Conservation (phyloP, 2,113 vertebrate genomes). For the Falcunculus frontatus region DNA sequence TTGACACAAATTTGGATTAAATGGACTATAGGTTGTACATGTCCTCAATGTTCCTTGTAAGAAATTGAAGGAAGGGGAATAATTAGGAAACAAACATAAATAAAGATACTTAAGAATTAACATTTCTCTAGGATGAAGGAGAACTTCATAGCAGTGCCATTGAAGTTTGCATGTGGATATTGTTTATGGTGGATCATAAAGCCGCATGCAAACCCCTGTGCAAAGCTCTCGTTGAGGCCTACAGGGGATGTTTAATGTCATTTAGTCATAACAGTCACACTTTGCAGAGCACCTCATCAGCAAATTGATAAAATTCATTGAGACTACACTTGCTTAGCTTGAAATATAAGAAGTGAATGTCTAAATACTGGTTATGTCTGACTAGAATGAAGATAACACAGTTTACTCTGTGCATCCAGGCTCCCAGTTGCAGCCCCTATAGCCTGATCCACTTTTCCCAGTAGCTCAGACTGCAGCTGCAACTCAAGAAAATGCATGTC, state of each 20-base stretch:
- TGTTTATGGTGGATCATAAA: not conserved
- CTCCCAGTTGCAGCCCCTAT: not conserved
- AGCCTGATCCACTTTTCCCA: not conserved
- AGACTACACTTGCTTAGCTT: not conserved
- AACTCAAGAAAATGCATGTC: not conserved
- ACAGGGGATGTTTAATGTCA: not conserved
- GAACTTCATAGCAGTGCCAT: not conserved
- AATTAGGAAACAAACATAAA: not conserved
- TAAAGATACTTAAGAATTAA: not conserved
- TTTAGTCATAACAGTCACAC: not conserved
- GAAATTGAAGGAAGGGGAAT: not conserved
- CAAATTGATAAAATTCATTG: not conserved
- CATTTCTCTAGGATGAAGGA: not conserved
- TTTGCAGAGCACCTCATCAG: not conserved
- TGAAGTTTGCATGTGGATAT: not conserved
- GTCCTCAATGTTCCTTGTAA: not conserved
- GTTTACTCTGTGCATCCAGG: not conserved
- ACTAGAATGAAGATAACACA: not conserved
- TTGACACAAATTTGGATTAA: not conserved
- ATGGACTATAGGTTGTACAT: not conserved
- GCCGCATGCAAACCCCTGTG: not conserved
- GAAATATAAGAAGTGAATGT: not conserved
- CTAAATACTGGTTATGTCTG: not conserved
- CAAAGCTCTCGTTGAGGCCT: not conserved
- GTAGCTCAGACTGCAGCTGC: not conserved